A percentile compares a stretch with the other conserved stretches of the same genome.
Conservation (phyloP, 2,888 invertebrate genomes). For the Sialis lutaria region DNA sequence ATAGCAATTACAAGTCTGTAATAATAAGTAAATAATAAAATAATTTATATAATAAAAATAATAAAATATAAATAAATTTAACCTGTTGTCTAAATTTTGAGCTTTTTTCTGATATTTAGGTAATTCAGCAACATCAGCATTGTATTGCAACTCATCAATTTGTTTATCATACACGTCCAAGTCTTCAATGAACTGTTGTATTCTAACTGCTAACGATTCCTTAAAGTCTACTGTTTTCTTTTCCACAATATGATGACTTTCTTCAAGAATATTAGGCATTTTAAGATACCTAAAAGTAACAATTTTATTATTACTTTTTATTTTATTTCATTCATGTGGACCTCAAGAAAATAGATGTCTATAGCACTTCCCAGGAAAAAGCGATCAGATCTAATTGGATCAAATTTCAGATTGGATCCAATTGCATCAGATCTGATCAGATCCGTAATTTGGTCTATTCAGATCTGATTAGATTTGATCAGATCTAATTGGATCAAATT, state of each 20-base stretch:
- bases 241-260: conserved; percentile 62
- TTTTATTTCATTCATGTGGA: neutral
- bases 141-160: conserved; percentile 70
- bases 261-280: conserved; percentile 65
- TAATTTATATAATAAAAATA: neutral
- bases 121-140: conserved; percentile 73
- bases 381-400: no score
- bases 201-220: conserved; percentile 55
- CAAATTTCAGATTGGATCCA: no score
- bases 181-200: conserved; percentile 69
- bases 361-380: no score
- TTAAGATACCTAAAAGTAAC: conserved; percentile 42
- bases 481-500: no score
- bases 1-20: conserved; percentile 51
- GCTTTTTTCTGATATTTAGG: conserved; percentile 70
- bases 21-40: conserved; percentile 7
- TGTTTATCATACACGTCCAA: conserved; percentile 62
- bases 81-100: conserved; percentile 54
- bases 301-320: neutral
- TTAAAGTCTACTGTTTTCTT: conserved; percentile 78
- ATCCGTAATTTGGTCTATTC: no score
- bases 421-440: no score
- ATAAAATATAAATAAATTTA: conserved; percentile 11
- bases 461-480: no score
- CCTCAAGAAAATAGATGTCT: no score